Evolutionary conservation across 1,140 invertebrate genomes (phyloP).

Genomic region (Brachionus sp.): DNA sequence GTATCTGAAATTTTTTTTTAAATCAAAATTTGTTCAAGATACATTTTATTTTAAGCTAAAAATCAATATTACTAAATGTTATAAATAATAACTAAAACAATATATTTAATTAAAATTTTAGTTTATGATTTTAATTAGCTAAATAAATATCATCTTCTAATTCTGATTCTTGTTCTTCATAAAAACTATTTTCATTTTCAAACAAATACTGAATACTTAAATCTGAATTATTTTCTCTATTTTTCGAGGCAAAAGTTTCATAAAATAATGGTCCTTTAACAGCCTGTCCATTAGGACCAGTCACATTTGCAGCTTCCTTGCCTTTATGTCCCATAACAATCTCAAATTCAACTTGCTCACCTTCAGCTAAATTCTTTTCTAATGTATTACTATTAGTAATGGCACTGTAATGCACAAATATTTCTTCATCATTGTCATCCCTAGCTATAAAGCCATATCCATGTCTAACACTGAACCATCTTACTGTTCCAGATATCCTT

Average conservation of each 20-base stretch:
- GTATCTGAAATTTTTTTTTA: too few relatives aligned
- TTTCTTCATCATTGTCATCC: slow-evolving; percentile 98
- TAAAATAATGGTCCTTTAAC: slow-evolving; percentile 74
- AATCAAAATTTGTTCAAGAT: too few relatives aligned
- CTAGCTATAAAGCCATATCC: slow-evolving; percentile 98
- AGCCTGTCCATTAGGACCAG: slow-evolving; percentile 82
- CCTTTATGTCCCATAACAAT: slow-evolving; percentile 74
- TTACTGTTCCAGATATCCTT: slow-evolving; percentile 71
- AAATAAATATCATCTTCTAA: too few relatives aligned
- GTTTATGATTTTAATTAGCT: too few relatives aligned
- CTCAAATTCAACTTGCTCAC: slow-evolving; percentile 96
- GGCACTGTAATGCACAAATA: slow-evolving; percentile 92
- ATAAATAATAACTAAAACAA: too few relatives aligned
- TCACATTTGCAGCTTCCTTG: slow-evolving; percentile 93
- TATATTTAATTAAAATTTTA: too few relatives aligned
- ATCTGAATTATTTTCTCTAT: too few relatives aligned
- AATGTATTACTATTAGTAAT: slow-evolving; percentile 94
- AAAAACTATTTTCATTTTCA: neutral
- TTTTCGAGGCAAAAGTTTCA: too few relatives aligned
- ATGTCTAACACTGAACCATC: slow-evolving; percentile 99
- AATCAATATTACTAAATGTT: too few relatives aligned
- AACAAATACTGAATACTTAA: too few relatives aligned
- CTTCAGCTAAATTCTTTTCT: slow-evolving; percentile 94
- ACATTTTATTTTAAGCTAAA: too few relatives aligned
- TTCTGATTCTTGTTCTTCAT: too few relatives aligned